These are phyloP conservation scores for Sebastes matsubarae DNA, from an alignment of 2,797 vertebrate species.

Conservation along the genomic window DNA sequence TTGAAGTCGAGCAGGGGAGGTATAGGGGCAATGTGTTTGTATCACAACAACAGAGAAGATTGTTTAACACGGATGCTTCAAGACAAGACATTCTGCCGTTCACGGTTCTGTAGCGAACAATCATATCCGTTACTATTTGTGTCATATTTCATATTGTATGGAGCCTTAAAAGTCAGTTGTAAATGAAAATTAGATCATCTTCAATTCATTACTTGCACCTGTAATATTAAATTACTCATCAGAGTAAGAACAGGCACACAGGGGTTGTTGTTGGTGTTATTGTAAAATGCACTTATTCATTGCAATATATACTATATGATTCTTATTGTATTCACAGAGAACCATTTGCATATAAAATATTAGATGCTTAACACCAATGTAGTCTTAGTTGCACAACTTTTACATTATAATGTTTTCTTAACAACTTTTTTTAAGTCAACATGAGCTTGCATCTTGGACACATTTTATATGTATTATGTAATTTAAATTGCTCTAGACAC, in stretches of 20 bases:
- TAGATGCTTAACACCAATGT: neutral
- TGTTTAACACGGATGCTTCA: conserved; percentile 58
- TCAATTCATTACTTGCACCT: conserved; percentile 15
- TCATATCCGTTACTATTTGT: neutral
- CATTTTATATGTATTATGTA: conserved; percentile 39
- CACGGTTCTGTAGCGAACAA: conserved; percentile 5
- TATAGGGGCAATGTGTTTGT: conserved; percentile 64
- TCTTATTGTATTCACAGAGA: neutral
- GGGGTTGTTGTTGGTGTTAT: neutral
- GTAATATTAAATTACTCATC: conserved; percentile 14
- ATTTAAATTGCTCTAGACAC: conserved; percentile 41
- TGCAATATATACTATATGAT: neutral
- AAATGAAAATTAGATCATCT: conserved; percentile 1
- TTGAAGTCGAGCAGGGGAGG: conserved; percentile 68
- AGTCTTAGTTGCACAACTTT: neutral
- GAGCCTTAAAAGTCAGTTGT: neutral
- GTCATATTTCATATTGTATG: neutral
- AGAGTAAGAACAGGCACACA: neutral
- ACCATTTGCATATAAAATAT: neutral
- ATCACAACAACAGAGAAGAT: conserved; percentile 70
- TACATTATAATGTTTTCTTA: neutral
- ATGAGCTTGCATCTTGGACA: neutral
- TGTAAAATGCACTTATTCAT: neutral
- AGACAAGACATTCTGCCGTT: conserved; percentile 53
- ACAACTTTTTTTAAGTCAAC: neutral